Evolutionary conservation across 37 sponge, comb jelly and placozoan genomes (phyloP), one percentile per base, ranked within the genome.

Genomic region (Halichondria panicea): DNA sequence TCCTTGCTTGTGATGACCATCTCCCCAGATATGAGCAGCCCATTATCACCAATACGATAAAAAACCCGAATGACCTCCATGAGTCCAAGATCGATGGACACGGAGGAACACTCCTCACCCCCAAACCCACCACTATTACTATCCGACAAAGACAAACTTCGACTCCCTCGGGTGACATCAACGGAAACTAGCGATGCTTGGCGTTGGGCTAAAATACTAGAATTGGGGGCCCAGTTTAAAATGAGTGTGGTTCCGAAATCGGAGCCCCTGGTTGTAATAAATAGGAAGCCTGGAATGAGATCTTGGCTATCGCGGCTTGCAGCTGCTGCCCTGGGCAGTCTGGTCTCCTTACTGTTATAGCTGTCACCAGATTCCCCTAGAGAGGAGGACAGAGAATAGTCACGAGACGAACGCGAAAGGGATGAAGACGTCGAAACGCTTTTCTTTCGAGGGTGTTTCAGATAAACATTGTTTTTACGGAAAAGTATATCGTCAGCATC

Each of bases 161-260:
- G 11, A 15, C 52, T 48, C 52, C 52, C 52, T n/a, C n/a, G n/a
- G n/a, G n/a, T n/a, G n/a, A n/a, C n/a, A n/a, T n/a, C n/a, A n/a
- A n/a, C n/a, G n/a, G n/a, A n/a, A n/a, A 56, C 4, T 56, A 24
- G 27, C 58, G 8, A 3, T n/a, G n/a, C n/a, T n/a, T n/a, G n/a
- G n/a, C n/a, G n/a, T n/a, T n/a, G 69, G 8, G 21, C 69, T 39
- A 1, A 11, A 55, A 81, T 71, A 31, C 44, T 66, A n/a, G 50
- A 63, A 38, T 84, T 88, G 27, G 93, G 86, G 4, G 75, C 63
- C 93, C 93, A 93, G 66, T 93, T 84, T 41, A 88, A 53, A 1
- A 88, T 84, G 4, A 88, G 80, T 0, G 87, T 81, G n/a, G 81
- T 9, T 0, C 86, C 86, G 48, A 37, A 84, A 21, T 62, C 66